These are phyloP conservation scores for Argyra leucocephala DNA, from an alignment of 2,888 invertebrate species.

Conservation along the genomic window DNA sequence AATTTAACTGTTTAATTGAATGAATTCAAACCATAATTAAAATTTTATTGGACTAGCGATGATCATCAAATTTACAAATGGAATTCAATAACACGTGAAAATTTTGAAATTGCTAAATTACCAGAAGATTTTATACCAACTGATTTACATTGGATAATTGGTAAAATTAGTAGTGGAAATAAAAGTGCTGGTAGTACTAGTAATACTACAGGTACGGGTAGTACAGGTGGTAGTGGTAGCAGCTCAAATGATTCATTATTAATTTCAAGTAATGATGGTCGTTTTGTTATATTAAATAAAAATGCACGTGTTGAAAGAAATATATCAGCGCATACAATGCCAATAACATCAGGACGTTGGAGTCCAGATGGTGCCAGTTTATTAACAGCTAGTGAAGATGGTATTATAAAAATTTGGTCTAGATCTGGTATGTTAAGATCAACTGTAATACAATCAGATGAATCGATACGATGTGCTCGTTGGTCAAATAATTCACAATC, in stretches of 20 bases:
- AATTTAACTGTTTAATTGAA: no score
- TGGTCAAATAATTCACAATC: constrained; percentile 70
- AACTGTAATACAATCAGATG: constrained; percentile 71
- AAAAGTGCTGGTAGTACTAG: no score
- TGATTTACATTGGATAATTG: constrained; percentile 74
- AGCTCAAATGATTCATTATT: constrained; percentile 63
- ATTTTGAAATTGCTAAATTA: constrained; percentile 65
- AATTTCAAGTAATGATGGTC: constrained; percentile 80
- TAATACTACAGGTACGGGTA: no score
- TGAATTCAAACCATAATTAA: neutral
- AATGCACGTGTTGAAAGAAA: constrained; percentile 86
- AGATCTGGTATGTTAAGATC: constrained; percentile 88
- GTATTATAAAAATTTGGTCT: constrained; percentile 93
- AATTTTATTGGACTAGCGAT: constrained; percentile 52
- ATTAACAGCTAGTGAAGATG: constrained; percentile 93
- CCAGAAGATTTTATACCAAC: constrained; percentile 79
- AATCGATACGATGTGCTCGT: constrained; percentile 73
- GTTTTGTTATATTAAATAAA: constrained; percentile 77
- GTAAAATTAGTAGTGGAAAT: constrained; percentile 40
- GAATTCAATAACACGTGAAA: constrained; percentile 73
- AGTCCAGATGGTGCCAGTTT: constrained; percentile 92
- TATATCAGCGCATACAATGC: constrained; percentile 85
- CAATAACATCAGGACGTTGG: constrained; percentile 84
- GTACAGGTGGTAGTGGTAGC: no score
- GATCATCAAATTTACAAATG: constrained; percentile 83